A percentile compares a stretch with the other conserved stretches of the same genome.
Conservation (phyloP, 2,113 vertebrate genomes). For the Apaloderma vittatum region DNA sequence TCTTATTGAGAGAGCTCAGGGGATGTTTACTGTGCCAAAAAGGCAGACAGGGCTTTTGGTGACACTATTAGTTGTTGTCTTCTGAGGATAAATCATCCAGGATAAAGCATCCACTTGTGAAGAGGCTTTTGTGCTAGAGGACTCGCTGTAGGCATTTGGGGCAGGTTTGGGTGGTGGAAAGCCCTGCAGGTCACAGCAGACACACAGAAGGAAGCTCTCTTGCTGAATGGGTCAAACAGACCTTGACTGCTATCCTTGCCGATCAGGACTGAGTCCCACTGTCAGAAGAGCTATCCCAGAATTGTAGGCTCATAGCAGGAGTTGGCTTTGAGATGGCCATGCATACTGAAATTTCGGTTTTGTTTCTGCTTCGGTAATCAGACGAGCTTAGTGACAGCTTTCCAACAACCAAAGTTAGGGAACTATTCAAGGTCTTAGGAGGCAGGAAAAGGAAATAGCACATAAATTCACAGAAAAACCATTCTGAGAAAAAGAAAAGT, state of each 20-base stretch:
- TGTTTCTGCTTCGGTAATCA: background rate
- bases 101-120: background rate
- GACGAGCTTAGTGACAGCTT: background rate
- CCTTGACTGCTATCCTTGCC: background rate
- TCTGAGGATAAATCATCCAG: background rate
- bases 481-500: background rate
- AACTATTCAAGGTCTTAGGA: background rate
- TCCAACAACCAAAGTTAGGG: background rate
- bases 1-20: background rate
- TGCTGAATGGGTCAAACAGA: background rate
- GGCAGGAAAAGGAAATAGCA: background rate
- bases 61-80: background rate
- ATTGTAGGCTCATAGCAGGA: background rate
- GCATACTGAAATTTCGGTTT: background rate
- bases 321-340: background rate
- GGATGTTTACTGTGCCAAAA: background rate
- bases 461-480: background rate
- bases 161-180: background rate
- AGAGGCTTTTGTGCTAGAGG: background rate
- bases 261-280: accelerated
- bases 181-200: background rate
- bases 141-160: background rate
- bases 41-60: background rate
- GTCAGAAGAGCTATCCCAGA: background rate
- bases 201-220: background rate